phyloP scores from a whole-genome alignment of 2,888 invertebrate genomes.

The Acholoe squamosa region DNA sequence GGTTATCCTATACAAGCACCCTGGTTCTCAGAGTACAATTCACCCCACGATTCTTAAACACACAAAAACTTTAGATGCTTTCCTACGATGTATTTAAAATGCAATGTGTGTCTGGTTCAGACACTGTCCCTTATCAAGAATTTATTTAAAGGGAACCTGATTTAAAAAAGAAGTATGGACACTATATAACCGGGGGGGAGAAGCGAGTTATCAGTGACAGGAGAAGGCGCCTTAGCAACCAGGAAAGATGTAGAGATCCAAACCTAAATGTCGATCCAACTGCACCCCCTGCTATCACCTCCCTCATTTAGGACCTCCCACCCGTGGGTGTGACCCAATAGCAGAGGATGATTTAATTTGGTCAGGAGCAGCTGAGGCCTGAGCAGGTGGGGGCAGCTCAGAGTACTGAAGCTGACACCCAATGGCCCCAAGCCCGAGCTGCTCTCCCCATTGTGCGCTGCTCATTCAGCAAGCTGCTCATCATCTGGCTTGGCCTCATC shows the following conservation, averaged over 20 bases:
- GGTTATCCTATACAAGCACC: too few species aligned
- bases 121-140: too few species aligned
- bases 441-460: background rate
- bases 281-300: background rate
- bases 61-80: too few species aligned
- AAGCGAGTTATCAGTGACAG: too few species aligned
- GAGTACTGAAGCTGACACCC: conserved; percentile 33
- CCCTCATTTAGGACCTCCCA: background rate
- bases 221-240: background rate
- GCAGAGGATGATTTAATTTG: conserved; percentile 56
- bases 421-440: background rate
- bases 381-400: conserved; percentile 18
- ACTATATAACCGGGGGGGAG: too few species aligned
- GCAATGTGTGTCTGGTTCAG: too few species aligned
- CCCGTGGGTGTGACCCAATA: conserved; percentile 32
- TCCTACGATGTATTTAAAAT: too few species aligned
- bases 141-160: too few species aligned
- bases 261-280: background rate
- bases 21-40: too few species aligned
- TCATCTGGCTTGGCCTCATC: conserved; percentile 2
- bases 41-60: too few species aligned
- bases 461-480: conserved; percentile 5
- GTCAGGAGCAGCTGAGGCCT: conserved; percentile 18
- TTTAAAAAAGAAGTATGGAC: too few species aligned
- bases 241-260: background rate